Evolutionary conservation across 1,140 invertebrate genomes (phyloP).

Genomic region (Zaprionus davidi): DNA sequence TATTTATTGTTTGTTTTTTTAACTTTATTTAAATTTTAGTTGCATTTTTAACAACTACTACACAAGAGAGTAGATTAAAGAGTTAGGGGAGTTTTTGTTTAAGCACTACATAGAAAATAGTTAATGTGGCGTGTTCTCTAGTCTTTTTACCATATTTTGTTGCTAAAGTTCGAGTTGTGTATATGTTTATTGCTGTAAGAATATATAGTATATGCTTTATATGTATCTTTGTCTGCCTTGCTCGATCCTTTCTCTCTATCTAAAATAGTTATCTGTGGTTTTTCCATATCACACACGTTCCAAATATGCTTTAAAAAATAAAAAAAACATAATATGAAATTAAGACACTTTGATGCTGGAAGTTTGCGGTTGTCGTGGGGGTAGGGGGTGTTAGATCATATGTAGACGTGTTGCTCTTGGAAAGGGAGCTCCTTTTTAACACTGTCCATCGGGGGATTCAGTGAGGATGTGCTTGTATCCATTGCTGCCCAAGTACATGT

Average conservation of each 20-base stretch:
- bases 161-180: slow-evolving; percentile 25
- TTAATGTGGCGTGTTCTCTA: slow-evolving; percentile 6
- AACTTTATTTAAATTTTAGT: slow-evolving; percentile 50
- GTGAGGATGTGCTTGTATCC: slow-evolving; percentile 82
- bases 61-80: slow-evolving; percentile 27
- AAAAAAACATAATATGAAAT: slow-evolving; percentile 29
- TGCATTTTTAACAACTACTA: slow-evolving; percentile 40
- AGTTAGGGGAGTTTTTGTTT: slow-evolving; percentile 15
- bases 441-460: slow-evolving; percentile 79
- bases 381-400: slow-evolving; percentile 25
- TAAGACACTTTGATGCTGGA: slow-evolving; percentile 61
- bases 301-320: slow-evolving; percentile 26
- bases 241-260: slow-evolving; percentile 27
- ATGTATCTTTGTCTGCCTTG: slow-evolving; percentile 11
- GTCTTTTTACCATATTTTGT: slow-evolving; percentile 19
- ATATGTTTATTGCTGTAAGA: slow-evolving; percentile 35
- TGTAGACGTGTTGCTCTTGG: background rate
- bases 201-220: slow-evolving; percentile 23
- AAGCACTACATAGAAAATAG: slow-evolving; percentile 58
- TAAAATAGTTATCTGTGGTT: slow-evolving; percentile 49
- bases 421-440: slow-evolving; percentile 39
- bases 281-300: slow-evolving; percentile 56
- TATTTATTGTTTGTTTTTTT: background rate
- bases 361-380: slow-evolving; percentile 38
- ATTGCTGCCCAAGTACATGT: slow-evolving; percentile 83